These are phyloP conservation scores for Hylomyscus alleni DNA, from an alignment of 2,797 vertebrate genomes.

Conservation along the genomic window DNA sequence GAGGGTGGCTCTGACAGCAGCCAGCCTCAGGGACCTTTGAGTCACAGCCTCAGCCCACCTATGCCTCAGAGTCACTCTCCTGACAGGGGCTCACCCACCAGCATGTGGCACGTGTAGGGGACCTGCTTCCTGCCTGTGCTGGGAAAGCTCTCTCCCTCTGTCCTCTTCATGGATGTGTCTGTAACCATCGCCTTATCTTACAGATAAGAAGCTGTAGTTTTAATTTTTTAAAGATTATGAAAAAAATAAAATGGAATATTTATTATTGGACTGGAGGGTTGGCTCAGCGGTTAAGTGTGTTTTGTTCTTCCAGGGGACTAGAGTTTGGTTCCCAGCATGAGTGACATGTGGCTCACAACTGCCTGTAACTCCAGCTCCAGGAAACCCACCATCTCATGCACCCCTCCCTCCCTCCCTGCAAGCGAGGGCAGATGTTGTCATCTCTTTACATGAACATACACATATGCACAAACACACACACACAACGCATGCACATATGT, in stretches of 20 bases:
- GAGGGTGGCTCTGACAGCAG: not conserved
- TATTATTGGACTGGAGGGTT: not conserved
- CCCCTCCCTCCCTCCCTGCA: too few relatives aligned
- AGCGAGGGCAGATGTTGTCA: not conserved
- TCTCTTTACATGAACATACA: not conserved
- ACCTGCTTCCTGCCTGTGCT: not conserved
- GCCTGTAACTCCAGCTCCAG: not conserved
- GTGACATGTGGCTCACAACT: not conserved
- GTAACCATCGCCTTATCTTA: not conserved
- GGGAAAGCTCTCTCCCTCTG: not conserved
- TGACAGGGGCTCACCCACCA: not conserved
- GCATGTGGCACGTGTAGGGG: not conserved
- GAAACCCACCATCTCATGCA: not conserved
- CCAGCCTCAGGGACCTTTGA: not conserved
- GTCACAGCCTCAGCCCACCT: conserved; percentile 9
- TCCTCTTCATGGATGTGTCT: not conserved
- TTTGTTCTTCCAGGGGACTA: not conserved
- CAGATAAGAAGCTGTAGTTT: not conserved
- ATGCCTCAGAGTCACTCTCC: not conserved
- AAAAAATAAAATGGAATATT: not conserved
- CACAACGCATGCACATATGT: too few relatives aligned
- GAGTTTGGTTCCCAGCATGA: not conserved
- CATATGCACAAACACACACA: not conserved
- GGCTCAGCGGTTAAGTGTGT: not conserved
- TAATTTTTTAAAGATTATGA: not conserved